Base-by-base conservation (phyloP, 2,888 invertebrate genomes). In the Chironomus tentans region DNA sequence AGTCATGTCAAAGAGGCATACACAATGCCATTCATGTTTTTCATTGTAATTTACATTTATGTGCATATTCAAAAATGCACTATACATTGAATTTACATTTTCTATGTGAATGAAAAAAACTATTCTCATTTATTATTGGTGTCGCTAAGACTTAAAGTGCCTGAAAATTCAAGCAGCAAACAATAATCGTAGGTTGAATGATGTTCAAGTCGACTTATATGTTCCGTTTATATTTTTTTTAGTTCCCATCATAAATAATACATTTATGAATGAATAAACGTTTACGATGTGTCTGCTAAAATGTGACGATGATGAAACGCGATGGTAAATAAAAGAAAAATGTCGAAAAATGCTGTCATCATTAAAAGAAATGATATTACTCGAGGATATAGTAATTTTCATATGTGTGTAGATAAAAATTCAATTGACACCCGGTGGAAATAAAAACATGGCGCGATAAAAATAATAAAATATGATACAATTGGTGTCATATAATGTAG, bases 361-460 rank as follows among this genome's bases (percentile, higher is more conserved):
- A 56, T 56, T 56, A 56, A 56, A 18, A 15, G 56, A 15, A 15
- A 56, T 56, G 56, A 56, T 56, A 56, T 18, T 56, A 7, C 56
- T 18, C 13, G n/a, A 56, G n/a, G n/a, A 15, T 18, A 15, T 56
- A 7, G 15, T 56, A 15, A 21, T 10, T 22, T 65, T 65, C 18
- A 18, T 7, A 7, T 18, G 21, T 21, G 2, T 10, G 62, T 2
- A 18, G 3, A 65, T 10, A 65, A 24, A 10, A 12, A 68, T 38
- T 38, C 28, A 68, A 15, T 68, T 22, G 46, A 68, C 48, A 70
- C 48, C 70, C 18, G 28, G 38, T 38, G 2, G 10, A 38, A 10
- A 38, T 38, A 38, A 38, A 70, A 48, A 69, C 76, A 56, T 69
- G 68, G 69, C 38, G 69, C 56, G 76, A 38, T 69, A 69, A 68